Evolutionary conservation across 2,888 invertebrate species (phyloP).

Genomic region (Dione juno): DNA sequence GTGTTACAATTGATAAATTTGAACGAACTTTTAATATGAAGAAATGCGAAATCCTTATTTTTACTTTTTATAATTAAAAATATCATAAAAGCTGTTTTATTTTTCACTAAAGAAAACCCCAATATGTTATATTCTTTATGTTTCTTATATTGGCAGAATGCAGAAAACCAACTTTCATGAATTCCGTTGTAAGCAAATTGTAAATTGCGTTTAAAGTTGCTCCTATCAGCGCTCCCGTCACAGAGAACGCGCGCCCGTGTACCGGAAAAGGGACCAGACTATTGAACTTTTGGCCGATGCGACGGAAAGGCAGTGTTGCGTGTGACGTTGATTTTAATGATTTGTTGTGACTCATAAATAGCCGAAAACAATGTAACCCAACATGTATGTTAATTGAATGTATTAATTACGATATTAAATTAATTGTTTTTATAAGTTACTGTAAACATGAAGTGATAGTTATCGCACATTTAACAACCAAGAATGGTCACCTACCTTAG

Average conservation of each 20-base stretch:
- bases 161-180: too few species aligned
- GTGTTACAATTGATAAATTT: neutral
- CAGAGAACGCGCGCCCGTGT: conserved; percentile 47
- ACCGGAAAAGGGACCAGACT: conserved; percentile 75
- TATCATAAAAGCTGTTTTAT: neutral
- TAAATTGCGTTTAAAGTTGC: neutral
- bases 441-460: neutral
- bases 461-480: neutral
- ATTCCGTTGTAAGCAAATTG: conserved; percentile 9
- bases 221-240: conserved; percentile 34
- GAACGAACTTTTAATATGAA: neutral
- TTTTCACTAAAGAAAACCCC: neutral
- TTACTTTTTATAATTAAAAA: neutral
- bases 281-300: conserved; percentile 62
- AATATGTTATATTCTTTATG: neutral
- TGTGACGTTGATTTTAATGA: conserved; percentile 60
- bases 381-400: neutral
- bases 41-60: neutral
- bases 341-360: conserved; percentile 58
- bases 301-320: conserved; percentile 50
- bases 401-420: neutral
- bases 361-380: neutral
- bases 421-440: neutral
- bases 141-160: neutral
- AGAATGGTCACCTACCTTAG: neutral